Evolutionary conservation across 2,888 invertebrate genomes (phyloP).

Genomic region (Limnephilus marmoratus): DNA sequence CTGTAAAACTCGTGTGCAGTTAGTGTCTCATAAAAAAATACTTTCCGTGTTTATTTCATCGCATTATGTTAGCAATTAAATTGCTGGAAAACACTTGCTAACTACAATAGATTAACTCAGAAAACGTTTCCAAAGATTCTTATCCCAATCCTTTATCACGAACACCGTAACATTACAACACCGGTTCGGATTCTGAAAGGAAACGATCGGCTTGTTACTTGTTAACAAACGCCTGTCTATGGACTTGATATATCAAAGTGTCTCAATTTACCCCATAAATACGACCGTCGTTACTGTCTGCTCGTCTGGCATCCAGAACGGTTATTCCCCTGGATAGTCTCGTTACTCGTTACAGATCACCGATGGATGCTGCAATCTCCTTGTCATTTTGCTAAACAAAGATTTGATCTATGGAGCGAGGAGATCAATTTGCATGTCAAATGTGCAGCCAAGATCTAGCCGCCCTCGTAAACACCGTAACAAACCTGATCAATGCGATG

Average conservation of each 20-base stretch:
- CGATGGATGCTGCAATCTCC: slow-evolving; percentile 58
- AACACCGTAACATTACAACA: background rate
- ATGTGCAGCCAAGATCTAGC: slow-evolving; percentile 27
- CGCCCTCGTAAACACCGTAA: background rate
- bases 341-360: slow-evolving; percentile 24
- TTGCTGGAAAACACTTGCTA: background rate
- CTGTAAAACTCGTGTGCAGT: background rate
- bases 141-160: background rate
- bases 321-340: slow-evolving; percentile 38
- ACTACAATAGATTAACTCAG: background rate
- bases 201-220: slow-evolving; percentile 13
- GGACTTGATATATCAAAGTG: slow-evolving; percentile 21
- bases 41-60: background rate
- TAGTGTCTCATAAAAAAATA: background rate
- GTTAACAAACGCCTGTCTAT: slow-evolving; percentile 43
- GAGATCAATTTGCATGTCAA: slow-evolving; percentile 52
- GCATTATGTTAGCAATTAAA: background rate
- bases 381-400: slow-evolving; percentile 61
- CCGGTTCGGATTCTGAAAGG: background rate
- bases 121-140: background rate
- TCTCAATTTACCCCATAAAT: slow-evolving; percentile 49
- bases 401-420: slow-evolving; percentile 58
- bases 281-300: slow-evolving; percentile 38
- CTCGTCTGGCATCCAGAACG: slow-evolving; percentile 8
- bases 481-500: background rate